Base-by-base conservation (phyloP, 2,113 vertebrate genomes). In the Cricetomys ansorgei region DNA sequence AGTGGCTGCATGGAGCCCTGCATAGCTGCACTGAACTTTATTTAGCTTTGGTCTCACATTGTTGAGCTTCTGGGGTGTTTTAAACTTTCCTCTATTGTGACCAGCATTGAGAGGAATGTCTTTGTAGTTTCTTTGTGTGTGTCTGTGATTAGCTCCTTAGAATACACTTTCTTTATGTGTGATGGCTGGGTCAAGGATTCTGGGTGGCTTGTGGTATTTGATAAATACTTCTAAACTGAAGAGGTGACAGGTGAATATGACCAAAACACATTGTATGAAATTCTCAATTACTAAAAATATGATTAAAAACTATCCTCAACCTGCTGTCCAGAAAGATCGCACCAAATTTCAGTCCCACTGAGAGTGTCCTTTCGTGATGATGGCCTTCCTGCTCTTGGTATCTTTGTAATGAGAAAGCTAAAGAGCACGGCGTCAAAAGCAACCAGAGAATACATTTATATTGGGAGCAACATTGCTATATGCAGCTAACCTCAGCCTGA, bases 51-150 rank as follows among this genome's bases (percentile, higher is more conserved):
- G 85, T 88, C 34, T 87, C 57, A n/a, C 57, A 4, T 86, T 85
- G 59, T n/a, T 88, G 59, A 95, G 84, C 79, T 84, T 94, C 77
- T 62, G 37, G 12, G 15, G 65, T 93, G 12, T 83, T 93, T 53
- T 19, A 25, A 57, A 40, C 17, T 77, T 95, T 67, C 77, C 57
- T 67, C 29, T 75, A 7, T 86, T 93, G 34, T n/a, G 83, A 88
- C 64, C 0, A 80, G 53, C 40, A 81, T 21, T 89, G 15, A 34
- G 67, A 2, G 29, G 45, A 48, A 40, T 94, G 53, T 3, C 43
- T 90, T 69, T 91, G 6, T 3, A 88, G 19, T 45, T 34, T 76
- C 45, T 43, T 77, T 91, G 55, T 93, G 3, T 25, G n/a, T 64
- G 1, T 84, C 9, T 62, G 4, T 72, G 40, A 85, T 59, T 85